phyloP scores from a whole-genome alignment of 2,797 vertebrate species.

The Sebastes steindachneri region DNA sequence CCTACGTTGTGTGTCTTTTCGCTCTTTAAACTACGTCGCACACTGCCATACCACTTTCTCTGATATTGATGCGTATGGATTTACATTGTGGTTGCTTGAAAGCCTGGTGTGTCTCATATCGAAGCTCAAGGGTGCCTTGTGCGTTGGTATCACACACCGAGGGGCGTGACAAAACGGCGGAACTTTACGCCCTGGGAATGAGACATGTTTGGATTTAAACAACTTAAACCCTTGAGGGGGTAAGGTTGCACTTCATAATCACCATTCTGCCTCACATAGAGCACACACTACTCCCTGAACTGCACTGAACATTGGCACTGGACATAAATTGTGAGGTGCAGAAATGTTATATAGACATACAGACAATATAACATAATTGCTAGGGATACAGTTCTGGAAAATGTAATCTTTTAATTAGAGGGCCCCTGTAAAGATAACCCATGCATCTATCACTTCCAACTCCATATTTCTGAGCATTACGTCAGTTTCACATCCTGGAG shows the following conservation, averaged over 20 bases:
- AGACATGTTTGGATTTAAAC: not conserved
- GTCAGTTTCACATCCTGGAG: not conserved
- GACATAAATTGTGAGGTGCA: not conserved
- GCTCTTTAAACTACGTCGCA: too few species aligned
- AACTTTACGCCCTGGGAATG: too few species aligned
- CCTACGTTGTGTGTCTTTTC: fast-evolving
- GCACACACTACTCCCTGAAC: not conserved
- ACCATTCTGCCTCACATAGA: not conserved
- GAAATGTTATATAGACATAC: not conserved
- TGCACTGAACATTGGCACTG: too few species aligned
- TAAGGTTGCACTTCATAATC: not conserved
- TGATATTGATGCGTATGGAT: too few species aligned
- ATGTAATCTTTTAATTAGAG: slow-evolving; percentile 8
- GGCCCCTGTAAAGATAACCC: not conserved
- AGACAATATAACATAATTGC: not conserved
- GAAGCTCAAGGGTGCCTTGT: too few species aligned
- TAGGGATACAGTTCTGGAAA: not conserved
- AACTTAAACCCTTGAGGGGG: not conserved
- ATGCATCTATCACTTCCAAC: not conserved
- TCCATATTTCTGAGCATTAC: slow-evolving; percentile 8
- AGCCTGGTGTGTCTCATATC: too few species aligned
- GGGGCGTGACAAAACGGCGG: too few species aligned
- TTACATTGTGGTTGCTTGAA: too few species aligned
- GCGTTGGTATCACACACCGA: too few species aligned
- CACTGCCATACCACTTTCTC: too few species aligned